Percentiles rank a stretch among this genome's conserved stretches.
phyloP scores from a whole-genome alignment of 2,888 invertebrate species.

The Polyommatus iphigenia region DNA sequence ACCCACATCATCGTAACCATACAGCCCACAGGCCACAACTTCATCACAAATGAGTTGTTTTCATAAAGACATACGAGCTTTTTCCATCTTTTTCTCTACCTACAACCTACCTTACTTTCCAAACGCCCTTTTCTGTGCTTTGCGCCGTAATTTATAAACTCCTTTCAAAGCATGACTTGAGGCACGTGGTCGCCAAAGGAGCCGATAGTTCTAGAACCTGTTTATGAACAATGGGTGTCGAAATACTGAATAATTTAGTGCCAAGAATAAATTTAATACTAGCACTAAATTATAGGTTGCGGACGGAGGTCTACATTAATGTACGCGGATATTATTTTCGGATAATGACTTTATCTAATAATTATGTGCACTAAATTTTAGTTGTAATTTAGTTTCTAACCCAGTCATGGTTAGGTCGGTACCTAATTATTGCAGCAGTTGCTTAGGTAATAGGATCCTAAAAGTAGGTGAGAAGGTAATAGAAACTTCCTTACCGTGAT shows the following conservation, averaged over 20 bases:
- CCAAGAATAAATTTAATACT: constrained; percentile 15
- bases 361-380: constrained; percentile 8
- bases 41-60: neutral
- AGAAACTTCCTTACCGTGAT: too few relatives aligned
- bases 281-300: constrained; percentile 10
- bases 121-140: constrained; percentile 21
- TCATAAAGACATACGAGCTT: neutral
- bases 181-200: constrained; percentile 29
- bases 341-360: constrained; percentile 8
- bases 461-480: too few relatives aligned
- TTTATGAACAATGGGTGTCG: constrained; percentile 27
- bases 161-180: constrained; percentile 26
- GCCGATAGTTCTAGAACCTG: constrained; percentile 18
- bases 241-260: constrained; percentile 25
- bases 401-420: neutral
- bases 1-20: too few relatives aligned
- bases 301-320: constrained; percentile 11
- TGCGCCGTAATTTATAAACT: constrained; percentile 13
- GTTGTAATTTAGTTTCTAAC: neutral
- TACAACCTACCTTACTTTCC: neutral
- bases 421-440: neutral
- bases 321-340: constrained; percentile 4
- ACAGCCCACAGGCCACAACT: too few relatives aligned
- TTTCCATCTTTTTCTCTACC: neutral
- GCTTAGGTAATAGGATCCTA: neutral